Conservation (phyloP, 1,140 invertebrate genomes). For the Zaprionus africanus region DNA sequence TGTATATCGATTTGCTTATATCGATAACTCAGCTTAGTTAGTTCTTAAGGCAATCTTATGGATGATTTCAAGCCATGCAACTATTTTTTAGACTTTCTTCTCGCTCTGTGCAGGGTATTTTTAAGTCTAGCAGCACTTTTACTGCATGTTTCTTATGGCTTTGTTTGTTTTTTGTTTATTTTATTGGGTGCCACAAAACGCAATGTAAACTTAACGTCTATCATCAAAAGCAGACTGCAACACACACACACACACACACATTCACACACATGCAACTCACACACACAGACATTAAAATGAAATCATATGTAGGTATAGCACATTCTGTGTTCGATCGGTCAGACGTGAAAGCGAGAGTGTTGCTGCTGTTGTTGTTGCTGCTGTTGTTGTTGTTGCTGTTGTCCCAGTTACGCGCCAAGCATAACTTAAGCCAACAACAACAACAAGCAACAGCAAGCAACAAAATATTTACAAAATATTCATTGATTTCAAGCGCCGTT, state of each 20-base stretch:
- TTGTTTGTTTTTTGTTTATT: constrained; percentile 15
- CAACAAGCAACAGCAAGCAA: constrained; percentile 23
- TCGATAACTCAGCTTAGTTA: background rate
- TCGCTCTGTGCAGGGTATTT: background rate
- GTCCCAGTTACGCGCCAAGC: constrained; percentile 60
- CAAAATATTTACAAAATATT: constrained; percentile 71
- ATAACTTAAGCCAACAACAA: constrained; percentile 46
- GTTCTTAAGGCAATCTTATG: too few species aligned
- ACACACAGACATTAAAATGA: constrained; percentile 7
- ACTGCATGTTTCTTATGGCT: background rate
- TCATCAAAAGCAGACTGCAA: constrained; percentile 18
- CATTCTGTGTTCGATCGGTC: constrained; percentile 70
- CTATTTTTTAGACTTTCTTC: too few species aligned
- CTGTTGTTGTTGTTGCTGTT: constrained; percentile 26
- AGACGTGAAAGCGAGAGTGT: constrained; percentile 75
- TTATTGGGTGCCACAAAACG: constrained; percentile 12
- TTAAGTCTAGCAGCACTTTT: constrained; percentile 1
- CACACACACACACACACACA: constrained; percentile 5
- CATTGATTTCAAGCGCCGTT: constrained; percentile 66
- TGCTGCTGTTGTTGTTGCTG: constrained; percentile 36
- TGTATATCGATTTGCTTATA: background rate
- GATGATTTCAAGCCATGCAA: too few species aligned
- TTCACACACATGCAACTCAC: constrained; percentile 2
- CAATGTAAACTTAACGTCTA: constrained; percentile 18
- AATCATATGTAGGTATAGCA: constrained; percentile 39